These are phyloP conservation scores for Pagetopsis macropterus DNA, from an alignment of 2,797 vertebrate species.

Conservation along the genomic window DNA sequence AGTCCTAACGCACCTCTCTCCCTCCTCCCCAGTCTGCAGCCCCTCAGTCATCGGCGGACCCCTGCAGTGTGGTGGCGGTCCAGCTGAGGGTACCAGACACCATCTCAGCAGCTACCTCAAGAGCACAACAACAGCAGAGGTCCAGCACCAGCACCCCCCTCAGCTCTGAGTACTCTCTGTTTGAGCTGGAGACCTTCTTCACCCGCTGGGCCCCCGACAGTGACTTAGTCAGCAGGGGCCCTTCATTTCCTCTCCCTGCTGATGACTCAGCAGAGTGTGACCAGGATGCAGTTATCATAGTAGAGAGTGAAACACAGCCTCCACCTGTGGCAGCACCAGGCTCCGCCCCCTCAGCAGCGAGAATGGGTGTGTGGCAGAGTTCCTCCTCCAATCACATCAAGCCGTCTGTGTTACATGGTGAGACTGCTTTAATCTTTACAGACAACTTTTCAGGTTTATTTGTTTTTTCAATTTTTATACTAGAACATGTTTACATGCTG, in stretches of 20 bases:
- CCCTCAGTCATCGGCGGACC: slow-evolving; percentile 29
- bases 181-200: slow-evolving; percentile 77
- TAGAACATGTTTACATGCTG: too few relatives aligned
- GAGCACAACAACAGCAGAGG: slow-evolving; percentile 30
- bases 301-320: slow-evolving; percentile 49
- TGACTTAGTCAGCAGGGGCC: slow-evolving; percentile 33
- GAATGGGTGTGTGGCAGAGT: slow-evolving; percentile 12
- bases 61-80: slow-evolving; percentile 11
- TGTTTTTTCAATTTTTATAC: too few relatives aligned
- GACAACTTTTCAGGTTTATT: too few relatives aligned
- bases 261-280: slow-evolving; percentile 49
- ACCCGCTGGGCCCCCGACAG: slow-evolving; percentile 72
- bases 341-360: slow-evolving; percentile 21
- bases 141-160: slow-evolving; percentile 13
- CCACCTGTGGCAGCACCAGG: background rate
- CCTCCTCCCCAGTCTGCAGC: slow-evolving; percentile 40
- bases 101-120: slow-evolving; percentile 41
- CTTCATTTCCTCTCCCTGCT: slow-evolving; percentile 60
- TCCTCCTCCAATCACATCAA: slow-evolving; percentile 31
- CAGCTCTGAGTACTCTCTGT: slow-evolving; percentile 67
- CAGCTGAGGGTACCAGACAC: slow-evolving; percentile 52
- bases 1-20: slow-evolving; percentile 16
- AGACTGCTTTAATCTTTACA: background rate
- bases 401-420: slow-evolving; percentile 36
- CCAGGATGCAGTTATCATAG: slow-evolving; percentile 62